Conservation (phyloP, 2,797 vertebrate species). For the Amblyopsis hoosieri region DNA sequence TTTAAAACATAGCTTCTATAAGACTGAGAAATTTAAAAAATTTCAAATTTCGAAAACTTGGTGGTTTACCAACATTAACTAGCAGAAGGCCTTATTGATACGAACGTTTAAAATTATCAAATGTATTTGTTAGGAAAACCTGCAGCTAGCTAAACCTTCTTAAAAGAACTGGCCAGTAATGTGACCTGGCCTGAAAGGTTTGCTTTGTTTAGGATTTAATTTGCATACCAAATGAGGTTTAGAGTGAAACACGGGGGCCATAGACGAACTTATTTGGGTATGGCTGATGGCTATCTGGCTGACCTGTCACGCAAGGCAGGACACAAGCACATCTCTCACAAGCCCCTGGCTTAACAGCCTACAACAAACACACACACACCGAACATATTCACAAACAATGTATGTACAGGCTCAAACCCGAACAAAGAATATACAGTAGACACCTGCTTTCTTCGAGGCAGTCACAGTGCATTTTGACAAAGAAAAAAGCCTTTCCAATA, state of each 20-base stretch:
- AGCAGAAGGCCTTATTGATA: slow-evolving; percentile 2
- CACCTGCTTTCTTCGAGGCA: neutral
- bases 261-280: slow-evolving; percentile 81
- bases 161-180: slow-evolving; percentile 54
- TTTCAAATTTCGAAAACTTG: neutral
- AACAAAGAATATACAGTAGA: neutral
- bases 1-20: neutral
- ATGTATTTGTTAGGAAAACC: slow-evolving; percentile 14
- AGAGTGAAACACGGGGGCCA: slow-evolving; percentile 65
- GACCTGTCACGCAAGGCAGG: slow-evolving; percentile 75
- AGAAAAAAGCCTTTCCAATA: neutral
- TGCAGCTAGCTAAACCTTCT: slow-evolving; percentile 29
- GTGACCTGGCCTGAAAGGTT: slow-evolving; percentile 69
- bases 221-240: slow-evolving; percentile 83
- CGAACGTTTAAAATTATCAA: neutral
- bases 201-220: slow-evolving; percentile 78
- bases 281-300: slow-evolving; percentile 76
- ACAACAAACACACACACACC: slow-evolving; percentile 18
- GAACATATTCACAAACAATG: neutral
- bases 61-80: neutral
- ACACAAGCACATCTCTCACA: slow-evolving; percentile 58
- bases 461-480: neutral
- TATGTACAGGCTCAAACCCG: neutral
- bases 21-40: neutral
- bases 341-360: slow-evolving; percentile 36